Percentiles rank a stretch among this genome's conserved stretches.
Evolutionary conservation across 2,113 vertebrate species (phyloP).

Genomic region (Podarcis raffonei): DNA sequence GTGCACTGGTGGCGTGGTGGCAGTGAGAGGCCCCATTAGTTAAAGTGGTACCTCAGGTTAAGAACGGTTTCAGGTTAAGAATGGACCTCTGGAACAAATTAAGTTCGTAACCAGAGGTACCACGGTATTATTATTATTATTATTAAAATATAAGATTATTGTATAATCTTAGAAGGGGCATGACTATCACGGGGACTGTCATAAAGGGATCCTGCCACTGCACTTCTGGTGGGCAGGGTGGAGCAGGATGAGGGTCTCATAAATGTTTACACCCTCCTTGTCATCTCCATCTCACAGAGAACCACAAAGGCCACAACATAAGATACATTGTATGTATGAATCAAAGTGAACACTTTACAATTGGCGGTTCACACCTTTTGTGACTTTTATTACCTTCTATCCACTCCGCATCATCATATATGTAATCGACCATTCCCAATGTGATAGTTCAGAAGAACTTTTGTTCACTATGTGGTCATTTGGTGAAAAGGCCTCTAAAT

Average conservation of each 20-base stretch:
- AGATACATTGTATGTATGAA: constrained; percentile 66
- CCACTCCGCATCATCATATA: constrained; percentile 54
- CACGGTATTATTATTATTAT: no score
- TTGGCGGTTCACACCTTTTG: constrained; percentile 55
- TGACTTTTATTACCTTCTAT: constrained; percentile 60
- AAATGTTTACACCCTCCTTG: neutral
- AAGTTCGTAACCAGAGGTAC: no score
- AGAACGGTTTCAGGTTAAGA: no score
- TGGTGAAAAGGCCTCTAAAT: constrained; percentile 65
- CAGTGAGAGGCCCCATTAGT: no score
- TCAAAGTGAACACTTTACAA: constrained; percentile 62
- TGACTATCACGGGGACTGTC: no score
- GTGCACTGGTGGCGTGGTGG: rapidly evolving
- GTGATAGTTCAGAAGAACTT: constrained; percentile 54
- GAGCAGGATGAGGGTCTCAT: no score
- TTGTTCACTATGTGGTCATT: constrained; percentile 55
- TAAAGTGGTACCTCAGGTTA: no score
- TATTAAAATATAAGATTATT: no score
- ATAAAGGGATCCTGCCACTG: no score
- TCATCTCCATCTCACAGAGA: constrained; percentile 47
- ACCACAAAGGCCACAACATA: constrained; percentile 58
- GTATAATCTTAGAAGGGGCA: no score
- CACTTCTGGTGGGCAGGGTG: constrained; percentile 28
- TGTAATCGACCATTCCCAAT: constrained; percentile 65
- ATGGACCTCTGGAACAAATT: no score